Conservation (phyloP, 2,113 vertebrate genomes). For the Mesocricetus auratus region DNA sequence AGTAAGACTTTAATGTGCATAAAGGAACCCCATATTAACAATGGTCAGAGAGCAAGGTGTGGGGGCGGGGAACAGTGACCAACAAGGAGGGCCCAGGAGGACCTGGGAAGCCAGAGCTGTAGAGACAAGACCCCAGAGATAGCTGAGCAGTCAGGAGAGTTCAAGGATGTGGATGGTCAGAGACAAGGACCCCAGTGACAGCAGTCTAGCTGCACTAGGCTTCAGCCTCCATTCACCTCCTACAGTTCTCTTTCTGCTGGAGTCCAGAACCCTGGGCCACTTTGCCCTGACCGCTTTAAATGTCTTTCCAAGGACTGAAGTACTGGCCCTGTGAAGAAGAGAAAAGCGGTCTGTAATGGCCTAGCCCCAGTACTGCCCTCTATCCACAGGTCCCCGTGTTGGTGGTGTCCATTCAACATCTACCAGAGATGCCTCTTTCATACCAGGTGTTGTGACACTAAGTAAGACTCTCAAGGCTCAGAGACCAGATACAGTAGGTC, state of each 20-base stretch:
- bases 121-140: not conserved
- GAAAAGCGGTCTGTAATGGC: not conserved
- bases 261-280: not conserved
- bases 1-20: constrained; percentile 72
- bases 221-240: not conserved
- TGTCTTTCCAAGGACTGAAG: constrained; percentile 69
- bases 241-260: not conserved
- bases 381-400: not conserved
- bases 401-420: rapidly evolving
- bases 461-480: not conserved
- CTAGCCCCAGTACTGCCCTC: too few species aligned
- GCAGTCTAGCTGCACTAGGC: not conserved
- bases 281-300: not conserved
- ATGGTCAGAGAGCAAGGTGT: not conserved
- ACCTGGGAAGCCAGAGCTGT: not conserved
- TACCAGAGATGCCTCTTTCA: not conserved
- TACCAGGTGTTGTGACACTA: not conserved
- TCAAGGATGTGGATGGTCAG: not conserved
- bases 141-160: not conserved
- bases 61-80: not conserved
- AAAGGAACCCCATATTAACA: constrained; percentile 58
- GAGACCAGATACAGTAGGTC: not conserved
- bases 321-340: constrained; percentile 50
- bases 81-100: not conserved
- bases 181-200: not conserved